These are phyloP conservation scores for Habrosyne pyritoides DNA, from an alignment of 2,888 invertebrate genomes.

Conservation along the genomic window DNA sequence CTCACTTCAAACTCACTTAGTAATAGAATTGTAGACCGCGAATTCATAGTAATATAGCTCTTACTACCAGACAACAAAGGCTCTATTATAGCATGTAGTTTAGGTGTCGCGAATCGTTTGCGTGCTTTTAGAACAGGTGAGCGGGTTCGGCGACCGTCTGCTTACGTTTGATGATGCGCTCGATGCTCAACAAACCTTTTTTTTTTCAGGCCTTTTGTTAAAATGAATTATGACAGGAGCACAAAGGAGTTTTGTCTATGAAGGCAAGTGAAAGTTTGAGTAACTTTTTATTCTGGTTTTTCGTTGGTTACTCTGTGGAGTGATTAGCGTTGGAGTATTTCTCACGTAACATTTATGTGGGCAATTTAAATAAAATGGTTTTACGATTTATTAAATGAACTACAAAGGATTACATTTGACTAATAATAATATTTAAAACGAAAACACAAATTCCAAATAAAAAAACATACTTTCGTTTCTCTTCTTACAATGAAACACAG, in stretches of 20 bases:
- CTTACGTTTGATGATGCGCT: not conserved
- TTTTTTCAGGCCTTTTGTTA: not conserved
- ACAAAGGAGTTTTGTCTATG: not conserved
- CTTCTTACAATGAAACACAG: not conserved
- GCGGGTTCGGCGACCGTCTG: conserved; percentile 38
- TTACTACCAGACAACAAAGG: conserved; percentile 11
- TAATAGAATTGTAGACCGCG: not conserved
- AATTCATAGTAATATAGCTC: conserved; percentile 6
- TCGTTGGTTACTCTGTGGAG: not conserved
- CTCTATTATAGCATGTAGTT: conserved; percentile 1
- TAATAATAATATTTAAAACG: too few species aligned
- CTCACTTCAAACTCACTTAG: not conserved
- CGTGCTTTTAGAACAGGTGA: conserved; percentile 23
- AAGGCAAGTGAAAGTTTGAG: not conserved
- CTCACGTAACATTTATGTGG: too few species aligned
- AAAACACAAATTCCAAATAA: too few species aligned
- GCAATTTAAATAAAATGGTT: too few species aligned
- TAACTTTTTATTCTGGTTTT: not conserved
- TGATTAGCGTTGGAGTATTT: too few species aligned
- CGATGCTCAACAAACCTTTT: not conserved
- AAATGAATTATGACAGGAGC: not conserved
- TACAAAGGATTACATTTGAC: too few species aligned
- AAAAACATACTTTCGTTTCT: not conserved
- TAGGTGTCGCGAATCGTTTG: conserved; percentile 19
- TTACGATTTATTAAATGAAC: too few species aligned